These are phyloP conservation scores for Etheostoma nigrum DNA, from an alignment of 2,797 vertebrate species.

Conservation along the genomic window DNA sequence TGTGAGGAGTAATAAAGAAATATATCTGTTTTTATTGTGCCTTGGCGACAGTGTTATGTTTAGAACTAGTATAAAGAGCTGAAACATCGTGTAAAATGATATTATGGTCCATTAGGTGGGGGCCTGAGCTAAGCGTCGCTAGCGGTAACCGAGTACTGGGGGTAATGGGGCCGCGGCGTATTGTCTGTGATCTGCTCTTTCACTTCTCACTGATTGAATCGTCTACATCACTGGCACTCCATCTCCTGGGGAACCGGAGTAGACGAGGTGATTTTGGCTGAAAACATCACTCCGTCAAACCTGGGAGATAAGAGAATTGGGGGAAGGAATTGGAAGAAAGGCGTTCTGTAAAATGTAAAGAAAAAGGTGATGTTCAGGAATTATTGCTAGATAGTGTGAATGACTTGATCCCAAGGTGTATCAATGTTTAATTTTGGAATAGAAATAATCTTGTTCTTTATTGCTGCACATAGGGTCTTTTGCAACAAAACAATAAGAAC, in stretches of 20 bases:
- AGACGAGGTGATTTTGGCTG: slow-evolving; percentile 80
- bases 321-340: slow-evolving; percentile 50
- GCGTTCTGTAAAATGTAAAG: slow-evolving; percentile 59
- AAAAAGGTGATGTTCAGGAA: slow-evolving; percentile 46
- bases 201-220: slow-evolving; percentile 81
- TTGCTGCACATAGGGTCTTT: slow-evolving; percentile 4
- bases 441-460: slow-evolving; percentile 34
- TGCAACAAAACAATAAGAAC: slow-evolving; percentile 31
- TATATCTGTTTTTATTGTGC: slow-evolving; percentile 86
- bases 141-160: slow-evolving; percentile 77
- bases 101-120: slow-evolving; percentile 85
- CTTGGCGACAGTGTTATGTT: slow-evolving; percentile 83
- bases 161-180: slow-evolving; percentile 81
- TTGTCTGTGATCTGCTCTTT: slow-evolving; percentile 82
- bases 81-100: slow-evolving; percentile 83
- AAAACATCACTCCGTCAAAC: slow-evolving; percentile 82
- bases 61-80: slow-evolving; percentile 83
- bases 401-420: slow-evolving; percentile 30
- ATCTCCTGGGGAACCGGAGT: slow-evolving; percentile 76
- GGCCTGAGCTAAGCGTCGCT: slow-evolving; percentile 75
- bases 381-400: slow-evolving; percentile 34
- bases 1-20: slow-evolving; percentile 85
- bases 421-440: slow-evolving; percentile 33
- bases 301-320: slow-evolving; percentile 70
- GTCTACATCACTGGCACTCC: slow-evolving; percentile 77